A percentile compares a stretch with the other conserved stretches of the same genome.
Conservation (phyloP, 1,140 invertebrate genomes). For the Augochlora pura region DNA sequence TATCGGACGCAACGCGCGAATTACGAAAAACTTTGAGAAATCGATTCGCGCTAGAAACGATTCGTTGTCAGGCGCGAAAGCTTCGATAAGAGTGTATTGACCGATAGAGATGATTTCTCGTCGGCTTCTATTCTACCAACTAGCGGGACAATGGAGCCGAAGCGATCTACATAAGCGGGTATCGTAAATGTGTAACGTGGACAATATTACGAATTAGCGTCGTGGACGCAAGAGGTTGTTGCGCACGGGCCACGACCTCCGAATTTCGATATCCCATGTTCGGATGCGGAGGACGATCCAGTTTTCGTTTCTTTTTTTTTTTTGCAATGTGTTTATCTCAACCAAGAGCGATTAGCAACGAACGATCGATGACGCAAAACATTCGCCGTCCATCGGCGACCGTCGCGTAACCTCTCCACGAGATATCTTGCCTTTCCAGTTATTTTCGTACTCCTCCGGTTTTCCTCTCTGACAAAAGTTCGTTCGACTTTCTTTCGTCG, state of each 20-base stretch:
- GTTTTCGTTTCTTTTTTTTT: conserved; percentile 25
- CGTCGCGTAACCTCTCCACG: background rate
- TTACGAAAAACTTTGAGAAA: background rate
- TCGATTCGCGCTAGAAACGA: background rate
- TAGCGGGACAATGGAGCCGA: too few species aligned
- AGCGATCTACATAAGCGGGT: too few species aligned
- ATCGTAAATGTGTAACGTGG: too few species aligned
- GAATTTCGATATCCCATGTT: conserved; percentile 60
- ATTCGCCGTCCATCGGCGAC: background rate
- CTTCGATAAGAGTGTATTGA: conserved; percentile 56
- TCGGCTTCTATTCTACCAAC: background rate
- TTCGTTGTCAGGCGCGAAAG: conserved; percentile 26
- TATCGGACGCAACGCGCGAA: background rate
- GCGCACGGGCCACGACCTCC: conserved; percentile 54
- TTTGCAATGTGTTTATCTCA: background rate
- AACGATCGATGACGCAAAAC: conserved; percentile 15
- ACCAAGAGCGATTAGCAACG: background rate
- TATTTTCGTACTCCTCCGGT: background rate
- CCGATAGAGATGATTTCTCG: conserved; percentile 53
- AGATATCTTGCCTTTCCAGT: background rate
- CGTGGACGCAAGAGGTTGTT: too few species aligned
- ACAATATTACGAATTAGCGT: too few species aligned
- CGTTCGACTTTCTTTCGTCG: background rate
- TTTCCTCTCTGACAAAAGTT: background rate
- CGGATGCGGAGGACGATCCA: conserved; percentile 49